These are phyloP conservation scores for Aphidius colemani DNA, from an alignment of 2,888 invertebrate species.

Conservation along the genomic window DNA sequence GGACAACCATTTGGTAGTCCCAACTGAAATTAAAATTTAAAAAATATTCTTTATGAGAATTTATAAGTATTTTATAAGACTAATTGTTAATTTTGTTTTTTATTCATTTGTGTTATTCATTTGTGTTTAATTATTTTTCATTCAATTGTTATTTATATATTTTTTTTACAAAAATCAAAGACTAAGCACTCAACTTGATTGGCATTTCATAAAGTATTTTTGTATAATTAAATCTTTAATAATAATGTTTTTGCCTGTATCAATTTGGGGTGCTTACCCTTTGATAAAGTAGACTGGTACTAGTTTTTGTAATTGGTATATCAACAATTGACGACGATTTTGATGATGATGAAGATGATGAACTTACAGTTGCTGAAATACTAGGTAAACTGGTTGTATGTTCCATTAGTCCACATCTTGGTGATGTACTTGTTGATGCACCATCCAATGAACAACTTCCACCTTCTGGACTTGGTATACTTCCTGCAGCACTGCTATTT, in stretches of 20 bases:
- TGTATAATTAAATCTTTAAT: no score
- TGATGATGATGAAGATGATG: conserved; percentile 56
- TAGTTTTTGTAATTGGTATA: conserved; percentile 64
- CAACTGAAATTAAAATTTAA: conserved; percentile 68
- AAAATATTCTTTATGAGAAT: neutral
- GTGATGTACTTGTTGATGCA: conserved; percentile 57
- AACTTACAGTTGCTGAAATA: conserved; percentile 70
- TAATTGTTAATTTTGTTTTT: no score
- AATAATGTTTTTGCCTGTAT: conserved; percentile 54
- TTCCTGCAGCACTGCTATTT: conserved; percentile 74
- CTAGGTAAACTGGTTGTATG: conserved; percentile 55
- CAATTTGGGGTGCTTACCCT: conserved; percentile 77
- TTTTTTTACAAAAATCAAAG: conserved; percentile 31
- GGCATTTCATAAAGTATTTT: conserved; percentile 50
- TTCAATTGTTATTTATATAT: no score
- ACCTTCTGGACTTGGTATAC: conserved; percentile 80
- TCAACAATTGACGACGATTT: conserved; percentile 63
- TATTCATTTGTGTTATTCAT: no score
- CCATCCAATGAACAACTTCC: conserved; percentile 74
- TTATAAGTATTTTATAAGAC: no score
- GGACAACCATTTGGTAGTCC: conserved; percentile 86
- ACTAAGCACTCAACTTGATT: conserved; percentile 58
- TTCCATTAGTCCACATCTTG: conserved; percentile 56
- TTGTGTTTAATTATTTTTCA: no score
- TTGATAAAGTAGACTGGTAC: conserved; percentile 75